phyloP scores from a whole-genome alignment of 2,113 vertebrate species.

The Myotis davidii region DNA sequence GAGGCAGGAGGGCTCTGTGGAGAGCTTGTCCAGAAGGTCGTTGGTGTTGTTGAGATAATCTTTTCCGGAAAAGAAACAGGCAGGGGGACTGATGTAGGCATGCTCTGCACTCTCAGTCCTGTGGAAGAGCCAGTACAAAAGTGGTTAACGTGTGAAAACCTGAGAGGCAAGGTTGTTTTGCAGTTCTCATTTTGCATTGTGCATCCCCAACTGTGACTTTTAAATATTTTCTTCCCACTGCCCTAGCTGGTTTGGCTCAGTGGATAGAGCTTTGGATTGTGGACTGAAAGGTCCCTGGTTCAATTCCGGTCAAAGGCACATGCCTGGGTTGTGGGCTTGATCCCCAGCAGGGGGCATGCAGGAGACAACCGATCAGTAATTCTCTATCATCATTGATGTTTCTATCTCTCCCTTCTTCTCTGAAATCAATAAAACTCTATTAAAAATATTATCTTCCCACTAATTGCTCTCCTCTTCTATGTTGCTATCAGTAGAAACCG shows the following conservation, averaged over 20 bases:
- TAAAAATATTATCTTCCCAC: background rate
- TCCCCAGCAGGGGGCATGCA: no score
- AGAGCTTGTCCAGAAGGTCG: conserved; percentile 25
- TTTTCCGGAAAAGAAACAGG: conserved; percentile 32
- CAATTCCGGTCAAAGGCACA: no score
- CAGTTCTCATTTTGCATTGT: background rate
- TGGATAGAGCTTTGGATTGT: no score
- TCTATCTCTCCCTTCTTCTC: no score
- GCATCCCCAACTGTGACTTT: background rate
- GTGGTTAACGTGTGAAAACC: background rate
- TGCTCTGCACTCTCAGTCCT: conserved; percentile 75
- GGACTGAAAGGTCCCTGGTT: no score
- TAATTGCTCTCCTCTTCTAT: background rate
- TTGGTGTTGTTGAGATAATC: background rate
- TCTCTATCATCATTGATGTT: no score
- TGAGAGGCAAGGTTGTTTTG: background rate
- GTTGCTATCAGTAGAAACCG: background rate
- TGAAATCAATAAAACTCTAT: no score
- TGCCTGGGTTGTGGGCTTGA: no score
- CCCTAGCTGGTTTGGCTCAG: no score
- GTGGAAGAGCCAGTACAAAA: conserved; percentile 31
- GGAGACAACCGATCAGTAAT: no score
- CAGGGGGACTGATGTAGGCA: background rate
- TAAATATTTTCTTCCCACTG: background rate
- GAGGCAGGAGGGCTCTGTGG: background rate